Evolutionary conservation across 2,113 vertebrate species (phyloP).

Genomic region (Leucoraja erinaceus): DNA sequence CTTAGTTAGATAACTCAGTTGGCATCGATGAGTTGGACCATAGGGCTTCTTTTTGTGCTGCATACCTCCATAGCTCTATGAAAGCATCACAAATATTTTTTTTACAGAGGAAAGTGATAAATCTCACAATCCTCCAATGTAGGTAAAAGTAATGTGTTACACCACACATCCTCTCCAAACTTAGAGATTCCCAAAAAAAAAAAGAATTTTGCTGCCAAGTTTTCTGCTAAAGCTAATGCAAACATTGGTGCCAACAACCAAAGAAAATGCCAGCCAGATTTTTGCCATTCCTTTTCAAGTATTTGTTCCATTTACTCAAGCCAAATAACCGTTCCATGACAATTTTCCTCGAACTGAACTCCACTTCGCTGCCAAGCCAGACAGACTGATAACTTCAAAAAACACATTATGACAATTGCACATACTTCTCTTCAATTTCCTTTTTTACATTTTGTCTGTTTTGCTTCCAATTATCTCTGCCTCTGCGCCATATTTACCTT

Average conservation of each 20-base stretch:
- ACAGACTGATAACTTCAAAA: not conserved
- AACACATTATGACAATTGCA: not conserved
- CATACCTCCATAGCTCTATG: not conserved
- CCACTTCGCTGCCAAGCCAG: not conserved
- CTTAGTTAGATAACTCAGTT: too few species aligned
- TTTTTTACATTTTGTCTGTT: not conserved
- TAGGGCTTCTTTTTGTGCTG: too few species aligned
- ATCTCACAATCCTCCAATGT: not conserved
- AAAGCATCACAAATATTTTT: not conserved
- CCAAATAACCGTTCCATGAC: slow-evolving; percentile 1
- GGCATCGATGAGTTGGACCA: too few species aligned
- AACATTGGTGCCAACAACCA: not conserved
- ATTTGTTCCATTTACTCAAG: not conserved
- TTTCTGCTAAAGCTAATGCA: not conserved
- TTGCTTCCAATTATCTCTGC: not conserved
- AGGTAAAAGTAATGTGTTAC: slow-evolving; percentile 6
- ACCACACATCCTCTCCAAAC: not conserved
- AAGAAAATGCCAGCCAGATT: slow-evolving; percentile 24
- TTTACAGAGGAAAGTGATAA: not conserved
- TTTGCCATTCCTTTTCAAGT: slow-evolving; percentile 25
- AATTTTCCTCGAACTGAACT: not conserved
- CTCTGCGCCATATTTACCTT: not conserved
- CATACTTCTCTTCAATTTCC: not conserved
- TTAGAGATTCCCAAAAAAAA: not conserved
- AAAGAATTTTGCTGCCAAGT: not conserved